A percentile compares a stretch with the other conserved stretches of the same genome.
Conservation (phyloP, 2,888 invertebrate species). For the Laothoe populi region DNA sequence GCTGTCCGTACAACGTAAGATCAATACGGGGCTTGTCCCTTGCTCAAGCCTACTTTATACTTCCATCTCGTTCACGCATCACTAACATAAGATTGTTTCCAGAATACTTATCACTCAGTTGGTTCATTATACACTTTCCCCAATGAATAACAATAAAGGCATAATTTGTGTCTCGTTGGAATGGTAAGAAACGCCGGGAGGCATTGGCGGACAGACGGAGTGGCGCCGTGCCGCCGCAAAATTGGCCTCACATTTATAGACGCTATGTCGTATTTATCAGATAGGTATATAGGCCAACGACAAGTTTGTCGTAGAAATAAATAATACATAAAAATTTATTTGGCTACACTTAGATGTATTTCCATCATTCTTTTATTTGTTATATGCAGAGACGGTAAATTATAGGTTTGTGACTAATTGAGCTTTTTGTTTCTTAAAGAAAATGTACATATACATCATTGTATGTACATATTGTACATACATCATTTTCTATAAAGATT, state of each 20-base stretch:
- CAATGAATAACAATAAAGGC: constrained; percentile 27
- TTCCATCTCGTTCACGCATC: constrained; percentile 25
- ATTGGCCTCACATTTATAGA: constrained; percentile 42
- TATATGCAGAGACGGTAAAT: not conserved
- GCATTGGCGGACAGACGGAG: constrained; percentile 55
- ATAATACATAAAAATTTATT: constrained; percentile 3
- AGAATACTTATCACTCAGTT: constrained; percentile 15
- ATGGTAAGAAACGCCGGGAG: constrained; percentile 36
- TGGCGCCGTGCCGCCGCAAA: constrained; percentile 63
- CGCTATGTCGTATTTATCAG: constrained; percentile 43
- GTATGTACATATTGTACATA: too few species aligned
- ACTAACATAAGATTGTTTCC: constrained; percentile 15
- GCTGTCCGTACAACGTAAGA: constrained; percentile 62
- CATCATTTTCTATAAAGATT: too few species aligned
- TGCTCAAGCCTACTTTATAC: constrained; percentile 24
- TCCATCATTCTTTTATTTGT: not conserved
- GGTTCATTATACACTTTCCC: constrained; percentile 17
- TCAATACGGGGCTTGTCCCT: constrained; percentile 65
- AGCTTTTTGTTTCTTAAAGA: too few species aligned
- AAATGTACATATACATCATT: too few species aligned
- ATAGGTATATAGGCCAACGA: constrained; percentile 38
- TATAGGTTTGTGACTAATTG: too few species aligned
- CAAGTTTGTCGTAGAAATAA: constrained; percentile 37
- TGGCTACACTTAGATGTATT: too few species aligned
- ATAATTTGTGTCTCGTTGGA: constrained; percentile 38